Evolutionary conservation across 2,888 invertebrate genomes (phyloP), one percentile per base, ranked within the genome.

Genomic region (Clanis bilineata): DNA sequence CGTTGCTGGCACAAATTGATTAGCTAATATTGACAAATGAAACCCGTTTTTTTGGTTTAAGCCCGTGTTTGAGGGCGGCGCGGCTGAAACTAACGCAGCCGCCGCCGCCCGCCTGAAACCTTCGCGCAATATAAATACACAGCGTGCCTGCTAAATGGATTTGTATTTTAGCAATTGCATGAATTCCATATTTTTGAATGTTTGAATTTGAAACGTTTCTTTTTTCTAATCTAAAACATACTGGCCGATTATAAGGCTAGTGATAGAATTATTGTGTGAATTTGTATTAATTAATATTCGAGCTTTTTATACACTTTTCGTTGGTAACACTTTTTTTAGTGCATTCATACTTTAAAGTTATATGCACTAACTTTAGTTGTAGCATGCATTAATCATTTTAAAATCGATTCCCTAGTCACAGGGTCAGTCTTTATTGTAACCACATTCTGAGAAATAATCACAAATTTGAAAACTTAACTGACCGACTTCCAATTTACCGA

Each of bases 51-150:
- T 58, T 61, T 15, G n/a, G 23, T 63, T 58, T 60, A 68, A 68
- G 73, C 68, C 68, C 70, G 68, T 60, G 64, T 73, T 74, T 73
- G 72, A 71, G 72, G 64, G 61, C 71, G 65, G 60, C 65, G 55
- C 68, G 68, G 55, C 63, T 65, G 67, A 66, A 68, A 74, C 74
- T 74, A 71, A 64, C 71, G 68, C 63, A 72, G 68, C 74, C 43
- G 44, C n/a, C 43, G 59, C 36, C 62, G n/a, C 55, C 54, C 45
- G 47, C 61, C 66, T 64, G 62, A 67, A 65, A 66, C 65, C 67
- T 69, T 66, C 28, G 51, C 32, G 65, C 74, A 65, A 59, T 67
- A 62, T 65, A 68, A 62, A 62, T 66, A 65, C 61, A 66, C 54
- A 54, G 44, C 54, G 12, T 38, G 43, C 57, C 62, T 69, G 67